Conservation (phyloP, 2,797 vertebrate genomes). For the Alfaro cultratus region DNA sequence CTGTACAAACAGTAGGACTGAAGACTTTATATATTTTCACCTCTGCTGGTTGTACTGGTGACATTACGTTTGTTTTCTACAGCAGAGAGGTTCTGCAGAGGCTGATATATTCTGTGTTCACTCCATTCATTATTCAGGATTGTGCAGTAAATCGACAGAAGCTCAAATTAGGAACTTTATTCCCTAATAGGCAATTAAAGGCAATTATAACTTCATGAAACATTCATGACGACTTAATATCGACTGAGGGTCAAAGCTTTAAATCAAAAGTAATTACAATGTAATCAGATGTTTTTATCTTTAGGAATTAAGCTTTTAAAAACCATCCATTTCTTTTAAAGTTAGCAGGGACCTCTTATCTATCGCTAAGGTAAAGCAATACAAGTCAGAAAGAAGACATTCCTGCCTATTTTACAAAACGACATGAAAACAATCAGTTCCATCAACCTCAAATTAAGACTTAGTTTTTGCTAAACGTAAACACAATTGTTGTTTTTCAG, state of each 20-base stretch:
- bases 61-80: background rate
- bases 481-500: background rate
- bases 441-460: background rate
- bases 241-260: constrained; percentile 19
- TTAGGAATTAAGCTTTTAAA: constrained; percentile 6
- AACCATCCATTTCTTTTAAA: background rate
- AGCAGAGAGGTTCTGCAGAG: background rate
- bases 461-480: background rate
- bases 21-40: background rate
- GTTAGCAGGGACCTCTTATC: background rate
- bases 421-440: background rate
- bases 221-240: constrained; percentile 34
- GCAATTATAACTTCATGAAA: constrained; percentile 28
- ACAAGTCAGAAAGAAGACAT: background rate
- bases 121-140: constrained; percentile 39
- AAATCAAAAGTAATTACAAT: constrained; percentile 29
- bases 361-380: constrained; percentile 2
- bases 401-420: constrained; percentile 6
- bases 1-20: background rate
- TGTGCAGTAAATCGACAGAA: constrained; percentile 13
- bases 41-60: background rate
- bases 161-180: constrained; percentile 25
- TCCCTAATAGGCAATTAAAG: constrained; percentile 41
- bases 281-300: constrained; percentile 16
- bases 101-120: background rate